phyloP scores from a whole-genome alignment of 2,113 vertebrate species.

The Ictalurus furcatus region DNA sequence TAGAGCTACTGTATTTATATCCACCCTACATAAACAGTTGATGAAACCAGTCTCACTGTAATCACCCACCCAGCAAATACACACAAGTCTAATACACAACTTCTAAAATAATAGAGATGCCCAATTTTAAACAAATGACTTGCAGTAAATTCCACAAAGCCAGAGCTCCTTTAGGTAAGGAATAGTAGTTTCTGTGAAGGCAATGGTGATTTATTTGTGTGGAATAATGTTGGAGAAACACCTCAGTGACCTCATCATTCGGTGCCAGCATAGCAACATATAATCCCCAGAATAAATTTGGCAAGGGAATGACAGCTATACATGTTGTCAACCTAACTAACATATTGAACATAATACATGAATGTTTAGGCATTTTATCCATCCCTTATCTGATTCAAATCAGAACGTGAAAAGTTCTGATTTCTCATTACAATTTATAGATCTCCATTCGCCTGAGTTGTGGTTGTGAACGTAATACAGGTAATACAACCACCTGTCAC shows the following conservation, averaged over 20 bases:
- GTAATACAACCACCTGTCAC: not conserved
- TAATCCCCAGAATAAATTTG: not conserved
- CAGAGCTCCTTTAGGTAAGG: not conserved
- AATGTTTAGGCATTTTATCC: not conserved
- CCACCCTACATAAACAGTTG: not conserved
- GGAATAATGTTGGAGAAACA: not conserved
- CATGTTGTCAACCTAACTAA: not conserved
- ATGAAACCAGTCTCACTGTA: not conserved
- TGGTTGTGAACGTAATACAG: not conserved
- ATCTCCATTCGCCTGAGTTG: not conserved
- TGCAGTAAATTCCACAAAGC: not conserved
- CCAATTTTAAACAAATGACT: not conserved
- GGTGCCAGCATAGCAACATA: not conserved
- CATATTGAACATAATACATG: not conserved
- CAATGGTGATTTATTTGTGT: not conserved
- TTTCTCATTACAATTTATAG: not conserved
- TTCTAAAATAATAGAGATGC: not conserved
- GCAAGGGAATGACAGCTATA: not conserved
- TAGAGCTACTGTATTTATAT: not conserved
- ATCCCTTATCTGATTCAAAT: not conserved
- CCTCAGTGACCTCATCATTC: not conserved
- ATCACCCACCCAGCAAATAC: not conserved
- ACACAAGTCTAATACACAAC: not conserved
- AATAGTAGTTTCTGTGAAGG: not conserved
- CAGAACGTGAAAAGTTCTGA: not conserved